Base-by-base conservation (phyloP, 1,140 invertebrate genomes). In the Idris sp. region DNA sequence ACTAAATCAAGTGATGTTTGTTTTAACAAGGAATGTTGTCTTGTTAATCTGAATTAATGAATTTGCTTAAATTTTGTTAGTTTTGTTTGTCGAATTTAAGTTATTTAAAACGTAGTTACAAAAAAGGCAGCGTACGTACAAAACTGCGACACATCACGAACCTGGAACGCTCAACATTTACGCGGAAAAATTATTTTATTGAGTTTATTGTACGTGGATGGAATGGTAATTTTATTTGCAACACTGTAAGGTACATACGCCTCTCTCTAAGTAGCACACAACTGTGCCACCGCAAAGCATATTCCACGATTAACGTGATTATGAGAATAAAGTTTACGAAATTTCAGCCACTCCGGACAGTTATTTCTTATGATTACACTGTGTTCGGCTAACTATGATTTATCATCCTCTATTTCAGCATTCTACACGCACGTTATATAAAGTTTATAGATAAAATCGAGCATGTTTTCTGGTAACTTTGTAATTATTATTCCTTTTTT, bases 221-320 rank as follows among this genome's bases (percentile, higher is more conserved):
- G 51, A 62, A 48, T 72, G 11, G 8, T 11, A 18, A 54, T 69
- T 48, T 53, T 59, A 40, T 38, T 61, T 15, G 33, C 58, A 22
- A 49, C 10, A 15, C 41, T 15, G 49, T 41, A 46, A 56, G 26
- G 43, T 28, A 19, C 35, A 49, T 8, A 19, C 15, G 16, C n/a
- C n/a, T n/a, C 19, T 44, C 25, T 41, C 43, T 35, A 53, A 41
- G 38, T 28, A 40, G 26, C 35, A 6, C 6, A 33, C 25, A 14
- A 64, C 19, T 28, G 9, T 31, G 30, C 19, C 13, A 11, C 35
- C 44, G n/a, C 59, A 54, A 53, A 53, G 16, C n/a, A 43, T 61
- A 61, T 61, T 74, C 53, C 41, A 58, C 58, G 71, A 67, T 74
- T 67, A 74, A 74, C 61, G 11, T 61, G 61, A 74, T 74, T 74